Conservation (phyloP, 2,888 invertebrate genomes). For the Aradus depressus region DNA sequence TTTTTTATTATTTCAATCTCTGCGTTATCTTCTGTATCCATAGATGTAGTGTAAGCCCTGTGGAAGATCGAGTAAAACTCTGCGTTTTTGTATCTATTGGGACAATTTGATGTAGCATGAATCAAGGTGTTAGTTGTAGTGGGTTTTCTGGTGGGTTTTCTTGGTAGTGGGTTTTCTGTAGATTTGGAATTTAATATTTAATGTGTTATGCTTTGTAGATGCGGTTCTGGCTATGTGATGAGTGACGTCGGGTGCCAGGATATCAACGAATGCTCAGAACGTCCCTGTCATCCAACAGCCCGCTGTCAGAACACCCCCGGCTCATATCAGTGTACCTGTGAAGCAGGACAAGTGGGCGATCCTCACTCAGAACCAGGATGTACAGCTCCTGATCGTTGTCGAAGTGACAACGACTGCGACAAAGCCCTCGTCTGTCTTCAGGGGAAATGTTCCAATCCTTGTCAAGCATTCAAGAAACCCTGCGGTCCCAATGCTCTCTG, state of each 20-base stretch:
- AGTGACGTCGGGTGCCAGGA: slow-evolving; percentile 66
- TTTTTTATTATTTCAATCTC: too few relatives aligned
- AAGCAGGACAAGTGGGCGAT: slow-evolving; percentile 67
- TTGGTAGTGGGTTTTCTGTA: slow-evolving; percentile 7
- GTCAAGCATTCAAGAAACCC: slow-evolving; percentile 45
- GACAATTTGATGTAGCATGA: too few relatives aligned
- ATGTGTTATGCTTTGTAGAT: slow-evolving; percentile 38
- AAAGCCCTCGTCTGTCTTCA: slow-evolving; percentile 61
- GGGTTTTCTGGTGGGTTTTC: too few relatives aligned
- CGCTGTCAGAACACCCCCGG: slow-evolving; percentile 69
- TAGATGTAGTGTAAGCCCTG: too few relatives aligned
- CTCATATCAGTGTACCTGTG: slow-evolving; percentile 68
- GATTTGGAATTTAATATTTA: neutral
- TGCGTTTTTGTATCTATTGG: too few relatives aligned
- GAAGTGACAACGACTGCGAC: slow-evolving; percentile 59
- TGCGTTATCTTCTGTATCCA: too few relatives aligned
- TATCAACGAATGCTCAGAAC: slow-evolving; percentile 67
- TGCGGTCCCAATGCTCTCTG: slow-evolving; percentile 73
- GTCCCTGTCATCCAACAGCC: slow-evolving; percentile 69
- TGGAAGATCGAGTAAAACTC: too few relatives aligned
- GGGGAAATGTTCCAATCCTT: slow-evolving; percentile 73
- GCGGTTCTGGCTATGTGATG: slow-evolving; percentile 61
- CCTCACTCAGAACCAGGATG: slow-evolving; percentile 62
- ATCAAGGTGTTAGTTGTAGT: too few relatives aligned
- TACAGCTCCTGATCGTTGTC: slow-evolving; percentile 62